These are phyloP conservation scores for Heteractis magnifica DNA, from an alignment of 92 coral and sea anemone species.

Conservation along the genomic window DNA sequence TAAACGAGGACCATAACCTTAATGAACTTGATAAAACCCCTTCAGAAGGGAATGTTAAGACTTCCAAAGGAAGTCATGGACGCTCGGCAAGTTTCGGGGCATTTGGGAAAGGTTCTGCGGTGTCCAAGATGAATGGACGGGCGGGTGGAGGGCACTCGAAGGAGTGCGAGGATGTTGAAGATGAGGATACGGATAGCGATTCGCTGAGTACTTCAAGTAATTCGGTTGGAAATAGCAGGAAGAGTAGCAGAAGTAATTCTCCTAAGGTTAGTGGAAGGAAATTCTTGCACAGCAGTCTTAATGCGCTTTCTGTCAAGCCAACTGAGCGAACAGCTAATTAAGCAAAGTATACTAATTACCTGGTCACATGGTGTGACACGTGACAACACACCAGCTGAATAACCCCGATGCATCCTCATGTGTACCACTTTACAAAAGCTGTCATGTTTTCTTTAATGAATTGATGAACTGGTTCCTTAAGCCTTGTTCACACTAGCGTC, in stretches of 20 bases:
- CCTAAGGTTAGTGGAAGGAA: constrained; percentile 63
- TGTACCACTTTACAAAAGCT: no score
- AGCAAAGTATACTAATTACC: no score
- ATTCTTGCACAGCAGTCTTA: no score
- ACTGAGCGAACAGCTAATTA: no score
- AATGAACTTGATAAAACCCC: constrained; percentile 96
- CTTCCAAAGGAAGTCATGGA: constrained; percentile 49
- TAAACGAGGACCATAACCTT: constrained; percentile 91
- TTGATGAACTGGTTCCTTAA: no score
- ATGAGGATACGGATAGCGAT: constrained; percentile 95
- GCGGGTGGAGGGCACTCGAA: constrained; percentile 49
- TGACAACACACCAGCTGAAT: no score
- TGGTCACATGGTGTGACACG: no score
- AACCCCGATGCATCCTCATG: no score
- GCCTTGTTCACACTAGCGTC: no score
- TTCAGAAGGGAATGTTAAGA: constrained; percentile 46
- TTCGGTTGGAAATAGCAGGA: constrained; percentile 73
- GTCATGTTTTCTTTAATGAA: no score
- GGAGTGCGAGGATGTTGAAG: constrained; percentile 70
- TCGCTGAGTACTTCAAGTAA: constrained; percentile 88
- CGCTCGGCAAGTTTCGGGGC: constrained; percentile 52
- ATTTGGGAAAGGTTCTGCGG: constrained; percentile 51
- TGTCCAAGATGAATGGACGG: constrained; percentile 51
- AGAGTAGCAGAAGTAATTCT: constrained; percentile 86
- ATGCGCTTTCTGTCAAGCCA: no score